Base-by-base conservation (phyloP, 1,140 invertebrate species). In the Bombus affinis region DNA sequence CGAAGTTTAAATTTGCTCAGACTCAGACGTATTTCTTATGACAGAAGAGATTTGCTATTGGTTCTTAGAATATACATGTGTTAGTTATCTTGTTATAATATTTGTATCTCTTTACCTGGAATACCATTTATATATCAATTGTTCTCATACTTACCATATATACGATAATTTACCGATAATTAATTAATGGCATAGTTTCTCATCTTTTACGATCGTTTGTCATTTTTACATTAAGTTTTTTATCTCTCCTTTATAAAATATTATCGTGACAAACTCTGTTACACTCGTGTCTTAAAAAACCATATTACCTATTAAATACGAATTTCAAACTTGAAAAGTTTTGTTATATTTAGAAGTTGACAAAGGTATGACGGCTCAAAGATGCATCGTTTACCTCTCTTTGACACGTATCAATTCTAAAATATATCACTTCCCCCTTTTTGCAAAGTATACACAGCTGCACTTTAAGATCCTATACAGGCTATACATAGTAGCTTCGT, bases 391-490 rank as follows among this genome's bases (percentile, higher is more conserved):
- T 73, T 80, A 57, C 39, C 66, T 42, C 12, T 32, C 10, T 78
- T 39, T 13, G 22, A 35, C 66, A 44, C 6, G 47, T 39, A 3
- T 53, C 66, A 62, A n/a, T 62, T 80, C 44, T 78, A 78, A 83
- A 83, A 59, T 68, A 37, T 78, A 70, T 83, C 75, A n/a, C 39
- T 78, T 71, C 75, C 57, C 82, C 82, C 73, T 70, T 72, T 84
- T 80, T 44, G n/a, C 68, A 62, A 85, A 85, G 76, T 80, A 37
- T 53, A 81, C 70, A 62, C 78, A 85, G 71, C 84, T 81, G 84
- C 72, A 75, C 70, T 81, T 81, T 75, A 57, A 62, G 44, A 74
- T 73, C 28, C 72, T 85, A 81, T 81, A 81, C 59, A 81, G 74
- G 73, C 79, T 75, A 74, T 81, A 81, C 71, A 81, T 81, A 81